These are phyloP conservation scores for Oreocharis arfaki DNA, from an alignment of 2,113 vertebrate species.

Conservation along the genomic window DNA sequence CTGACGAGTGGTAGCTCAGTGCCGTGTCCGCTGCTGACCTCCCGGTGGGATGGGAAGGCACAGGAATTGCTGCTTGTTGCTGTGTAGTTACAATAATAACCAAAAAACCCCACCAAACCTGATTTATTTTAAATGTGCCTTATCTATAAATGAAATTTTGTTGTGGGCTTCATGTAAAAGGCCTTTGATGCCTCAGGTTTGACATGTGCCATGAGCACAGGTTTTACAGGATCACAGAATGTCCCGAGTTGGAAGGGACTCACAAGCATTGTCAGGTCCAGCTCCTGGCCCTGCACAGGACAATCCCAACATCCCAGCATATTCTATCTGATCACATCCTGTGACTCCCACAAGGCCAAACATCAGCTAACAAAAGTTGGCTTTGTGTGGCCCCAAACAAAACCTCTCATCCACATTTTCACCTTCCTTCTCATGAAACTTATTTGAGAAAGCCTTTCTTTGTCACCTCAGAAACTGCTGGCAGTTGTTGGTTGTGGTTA, in stretches of 20 bases:
- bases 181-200: background rate
- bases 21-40: background rate
- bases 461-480: background rate
- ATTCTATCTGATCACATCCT: background rate
- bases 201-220: accelerated
- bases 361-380: background rate
- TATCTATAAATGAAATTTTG: background rate
- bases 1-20: background rate
- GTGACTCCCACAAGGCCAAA: background rate
- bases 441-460: background rate
- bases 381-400: background rate
- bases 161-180: background rate
- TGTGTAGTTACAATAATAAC: background rate
- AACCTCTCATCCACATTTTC: background rate
- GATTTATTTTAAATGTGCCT: background rate
- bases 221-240: background rate
- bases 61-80: background rate
- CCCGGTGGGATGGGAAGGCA: background rate
- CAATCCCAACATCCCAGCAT: background rate
- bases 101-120: accelerated
- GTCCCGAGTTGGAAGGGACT: background rate
- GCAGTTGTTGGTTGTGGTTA: background rate
- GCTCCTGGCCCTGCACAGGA: background rate
- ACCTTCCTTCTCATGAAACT: background rate
- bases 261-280: accelerated